Conservation (phyloP, 2,113 vertebrate species). For the Calypte anna region DNA sequence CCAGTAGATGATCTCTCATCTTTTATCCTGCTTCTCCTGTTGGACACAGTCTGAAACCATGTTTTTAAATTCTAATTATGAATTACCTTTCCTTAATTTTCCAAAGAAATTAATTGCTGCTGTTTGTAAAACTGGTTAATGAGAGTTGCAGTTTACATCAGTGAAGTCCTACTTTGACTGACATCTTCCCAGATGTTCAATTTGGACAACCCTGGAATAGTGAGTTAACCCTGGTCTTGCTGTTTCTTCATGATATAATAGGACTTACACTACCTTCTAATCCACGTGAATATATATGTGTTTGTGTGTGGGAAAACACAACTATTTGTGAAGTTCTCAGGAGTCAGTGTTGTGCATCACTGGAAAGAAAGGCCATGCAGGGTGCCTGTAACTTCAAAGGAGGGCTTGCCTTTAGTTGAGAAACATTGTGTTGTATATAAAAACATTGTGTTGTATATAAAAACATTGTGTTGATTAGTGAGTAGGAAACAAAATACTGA, state of each 20-base stretch:
- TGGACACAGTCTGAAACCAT: background rate
- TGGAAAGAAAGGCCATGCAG: background rate
- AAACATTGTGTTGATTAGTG: background rate
- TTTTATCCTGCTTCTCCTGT: background rate
- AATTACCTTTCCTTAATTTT: background rate
- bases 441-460: accelerated
- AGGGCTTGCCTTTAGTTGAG: background rate
- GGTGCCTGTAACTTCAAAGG: background rate
- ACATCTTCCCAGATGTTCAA: background rate
- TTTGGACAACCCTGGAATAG: background rate
- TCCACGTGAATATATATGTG: too few relatives aligned
- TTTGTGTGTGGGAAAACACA: too few relatives aligned
- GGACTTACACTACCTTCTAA: background rate
- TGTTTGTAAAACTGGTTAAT: background rate
- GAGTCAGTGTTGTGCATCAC: background rate
- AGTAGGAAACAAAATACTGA: background rate
- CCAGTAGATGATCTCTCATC: background rate
- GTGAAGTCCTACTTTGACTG: background rate
- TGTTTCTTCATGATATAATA: background rate
- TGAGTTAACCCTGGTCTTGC: background rate
- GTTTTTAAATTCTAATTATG: background rate
- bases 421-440: background rate
- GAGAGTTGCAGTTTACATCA: background rate
- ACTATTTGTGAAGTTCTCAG: background rate
- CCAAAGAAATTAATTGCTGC: background rate